A percentile compares a stretch with the other conserved stretches of the same genome.
These are phyloP conservation scores for Heliconius sara DNA, from an alignment of 2,888 invertebrate genomes.

Conservation along the genomic window DNA sequence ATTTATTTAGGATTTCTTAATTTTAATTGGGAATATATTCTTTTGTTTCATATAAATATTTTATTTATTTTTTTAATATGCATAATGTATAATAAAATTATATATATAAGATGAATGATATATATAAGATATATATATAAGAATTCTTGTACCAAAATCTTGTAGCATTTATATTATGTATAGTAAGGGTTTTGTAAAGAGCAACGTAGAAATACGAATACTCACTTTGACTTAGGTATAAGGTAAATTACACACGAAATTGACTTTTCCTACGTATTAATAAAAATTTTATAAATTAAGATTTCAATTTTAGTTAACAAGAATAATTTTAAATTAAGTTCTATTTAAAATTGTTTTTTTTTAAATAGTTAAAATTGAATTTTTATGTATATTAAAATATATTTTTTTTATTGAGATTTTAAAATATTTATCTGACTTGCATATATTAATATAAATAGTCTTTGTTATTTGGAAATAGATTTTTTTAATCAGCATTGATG, in stretches of 20 bases:
- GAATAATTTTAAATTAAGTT: too few species aligned
- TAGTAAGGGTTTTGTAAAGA: conserved; percentile 2
- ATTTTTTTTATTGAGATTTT: too few species aligned
- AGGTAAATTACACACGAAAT: conserved; percentile 10
- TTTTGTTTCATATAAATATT: background rate
- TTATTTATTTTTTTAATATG: background rate
- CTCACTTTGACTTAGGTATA: conserved; percentile 21
- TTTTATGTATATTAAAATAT: too few species aligned
- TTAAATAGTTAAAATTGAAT: too few species aligned
- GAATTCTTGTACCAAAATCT: conserved; percentile 8
- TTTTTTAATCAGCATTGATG: too few species aligned
- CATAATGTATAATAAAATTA: background rate
- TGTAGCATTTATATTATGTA: conserved; percentile 16
- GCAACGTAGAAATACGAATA: conserved; percentile 23
- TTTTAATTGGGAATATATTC: background rate
- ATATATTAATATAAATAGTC: too few species aligned
- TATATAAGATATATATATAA: background rate
- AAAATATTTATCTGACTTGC: too few species aligned
- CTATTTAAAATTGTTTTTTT: too few species aligned
- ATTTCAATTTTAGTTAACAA: too few species aligned
- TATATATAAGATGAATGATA: background rate
- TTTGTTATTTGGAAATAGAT: too few species aligned
- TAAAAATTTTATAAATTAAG: too few species aligned
- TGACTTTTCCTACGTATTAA: background rate
- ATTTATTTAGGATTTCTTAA: background rate